A percentile compares a stretch with the other conserved stretches of the same genome.
phyloP scores from a whole-genome alignment of 2,888 invertebrate genomes.

The Nemotelus pantherinus region DNA sequence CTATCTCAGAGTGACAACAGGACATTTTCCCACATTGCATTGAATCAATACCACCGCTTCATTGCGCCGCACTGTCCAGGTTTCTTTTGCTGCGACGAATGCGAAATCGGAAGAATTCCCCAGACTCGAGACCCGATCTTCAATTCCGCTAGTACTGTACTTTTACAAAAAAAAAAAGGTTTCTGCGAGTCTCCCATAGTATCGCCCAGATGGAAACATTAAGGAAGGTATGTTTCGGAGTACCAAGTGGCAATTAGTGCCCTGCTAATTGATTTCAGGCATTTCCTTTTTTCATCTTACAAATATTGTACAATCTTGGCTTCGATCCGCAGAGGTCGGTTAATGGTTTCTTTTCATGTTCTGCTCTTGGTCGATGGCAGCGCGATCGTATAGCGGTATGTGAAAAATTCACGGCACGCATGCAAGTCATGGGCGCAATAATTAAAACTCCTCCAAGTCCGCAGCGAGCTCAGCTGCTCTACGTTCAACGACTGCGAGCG shows the following conservation, averaged over 20 bases:
- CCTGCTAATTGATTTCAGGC: slow-evolving; percentile 65
- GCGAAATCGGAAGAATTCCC: slow-evolving; percentile 18
- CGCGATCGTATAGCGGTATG: slow-evolving; percentile 42
- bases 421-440: slow-evolving; percentile 48
- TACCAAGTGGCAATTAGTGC: slow-evolving; percentile 64
- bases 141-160: not conserved
- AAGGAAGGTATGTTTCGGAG: slow-evolving; percentile 61
- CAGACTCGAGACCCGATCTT: not conserved
- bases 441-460: slow-evolving; percentile 47
- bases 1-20: slow-evolving; percentile 37
- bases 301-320: slow-evolving; percentile 34
- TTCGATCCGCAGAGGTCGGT: slow-evolving; percentile 33
- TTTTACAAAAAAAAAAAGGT: not conserved
- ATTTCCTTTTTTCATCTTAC: slow-evolving; percentile 60
- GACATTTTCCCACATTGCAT: slow-evolving; percentile 41
- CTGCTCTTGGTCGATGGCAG: slow-evolving; percentile 21
- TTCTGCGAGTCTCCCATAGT: not conserved
- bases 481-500: too few species aligned
- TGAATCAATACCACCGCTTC: slow-evolving; percentile 21
- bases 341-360: slow-evolving; percentile 42
- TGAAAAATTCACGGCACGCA: slow-evolving; percentile 48
- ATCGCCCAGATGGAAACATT: slow-evolving; percentile 40
- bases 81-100: slow-evolving; percentile 11
- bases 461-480: not conserved
- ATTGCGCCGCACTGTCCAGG: not conserved